Evolutionary conservation across 1,140 invertebrate genomes (phyloP).

Genomic region (Conopomorpha cramerella): DNA sequence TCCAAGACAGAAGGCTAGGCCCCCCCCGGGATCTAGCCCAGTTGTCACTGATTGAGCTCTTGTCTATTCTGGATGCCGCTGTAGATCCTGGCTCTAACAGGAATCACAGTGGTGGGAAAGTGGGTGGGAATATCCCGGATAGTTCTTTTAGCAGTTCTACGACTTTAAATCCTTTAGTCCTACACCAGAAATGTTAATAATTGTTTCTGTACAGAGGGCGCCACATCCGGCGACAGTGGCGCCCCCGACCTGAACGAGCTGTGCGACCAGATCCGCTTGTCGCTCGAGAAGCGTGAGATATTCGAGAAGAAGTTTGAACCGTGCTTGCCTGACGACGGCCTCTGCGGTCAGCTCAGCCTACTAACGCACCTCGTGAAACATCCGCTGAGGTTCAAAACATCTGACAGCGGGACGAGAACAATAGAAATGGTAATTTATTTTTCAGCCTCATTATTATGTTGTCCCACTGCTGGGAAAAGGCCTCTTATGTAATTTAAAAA

Average conservation of each 20-base stretch:
- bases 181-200: slow-evolving; percentile 1
- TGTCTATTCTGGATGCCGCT: too few species aligned
- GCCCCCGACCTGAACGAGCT: slow-evolving; percentile 65
- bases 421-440: slow-evolving; percentile 69
- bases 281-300: slow-evolving; percentile 77
- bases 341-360: slow-evolving; percentile 87
- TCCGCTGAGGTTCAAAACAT: slow-evolving; percentile 83
- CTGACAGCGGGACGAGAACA: slow-evolving; percentile 75
- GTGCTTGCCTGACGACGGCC: slow-evolving; percentile 84
- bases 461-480: too few species aligned
- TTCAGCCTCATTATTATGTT: too few species aligned
- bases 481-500: too few species aligned
- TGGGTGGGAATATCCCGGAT: too few species aligned
- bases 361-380: slow-evolving; percentile 87
- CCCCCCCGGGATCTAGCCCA: too few species aligned
- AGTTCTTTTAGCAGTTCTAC: too few species aligned
- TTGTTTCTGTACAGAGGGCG: slow-evolving; percentile 30
- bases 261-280: slow-evolving; percentile 74
- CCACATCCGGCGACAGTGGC: slow-evolving; percentile 48
- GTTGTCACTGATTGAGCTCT: too few species aligned
- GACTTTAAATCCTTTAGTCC: too few species aligned
- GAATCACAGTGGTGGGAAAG: too few species aligned
- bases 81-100: too few species aligned
- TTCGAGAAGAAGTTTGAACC: slow-evolving; percentile 79
- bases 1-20: too few species aligned